A percentile compares a stretch with the other conserved stretches of the same genome.
Conservation (phyloP, 2,113 vertebrate genomes). For the Origma solitaria region DNA sequence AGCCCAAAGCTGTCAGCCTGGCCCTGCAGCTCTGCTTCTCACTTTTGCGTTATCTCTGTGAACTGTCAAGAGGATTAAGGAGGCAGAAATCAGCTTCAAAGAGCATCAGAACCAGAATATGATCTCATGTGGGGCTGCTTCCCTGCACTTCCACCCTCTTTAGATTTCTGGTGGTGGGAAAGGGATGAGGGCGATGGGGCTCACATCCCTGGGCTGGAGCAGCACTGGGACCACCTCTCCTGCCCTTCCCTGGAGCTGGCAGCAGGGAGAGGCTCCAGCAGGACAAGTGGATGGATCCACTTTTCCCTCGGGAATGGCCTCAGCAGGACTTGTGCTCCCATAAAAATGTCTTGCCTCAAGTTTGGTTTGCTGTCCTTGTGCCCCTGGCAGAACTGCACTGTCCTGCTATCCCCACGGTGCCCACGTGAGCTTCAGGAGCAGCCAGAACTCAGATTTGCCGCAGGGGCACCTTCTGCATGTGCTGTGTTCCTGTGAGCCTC, state of each 20-base stretch:
- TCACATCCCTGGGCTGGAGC: not conserved
- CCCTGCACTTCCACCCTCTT: not conserved
- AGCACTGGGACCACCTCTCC: not conserved
- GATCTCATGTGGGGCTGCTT: not conserved
- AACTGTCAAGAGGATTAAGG: slow-evolving; percentile 8
- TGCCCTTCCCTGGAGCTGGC: too few relatives aligned
- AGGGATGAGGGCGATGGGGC: not conserved
- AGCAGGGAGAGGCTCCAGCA: too few relatives aligned
- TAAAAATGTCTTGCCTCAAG: not conserved
- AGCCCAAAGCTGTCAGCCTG: not conserved
- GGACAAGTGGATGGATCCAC: not conserved
- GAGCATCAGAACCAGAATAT: not conserved
- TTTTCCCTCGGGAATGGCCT: not conserved
- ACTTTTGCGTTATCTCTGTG: not conserved
- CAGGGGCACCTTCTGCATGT: not conserved
- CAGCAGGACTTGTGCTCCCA: not conserved
- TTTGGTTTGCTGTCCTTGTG: not conserved
- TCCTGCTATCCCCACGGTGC: not conserved
- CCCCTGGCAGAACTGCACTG: not conserved
- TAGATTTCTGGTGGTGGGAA: not conserved
- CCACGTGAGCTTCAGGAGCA: not conserved
- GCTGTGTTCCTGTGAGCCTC: not conserved
- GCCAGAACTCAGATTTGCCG: not conserved
- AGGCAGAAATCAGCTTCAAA: slow-evolving; percentile 23
- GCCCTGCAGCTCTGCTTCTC: not conserved